Evolutionary conservation across 2,797 vertebrate genomes (phyloP), one percentile per base, ranked within the genome.

Genomic region (Falco concolor): DNA sequence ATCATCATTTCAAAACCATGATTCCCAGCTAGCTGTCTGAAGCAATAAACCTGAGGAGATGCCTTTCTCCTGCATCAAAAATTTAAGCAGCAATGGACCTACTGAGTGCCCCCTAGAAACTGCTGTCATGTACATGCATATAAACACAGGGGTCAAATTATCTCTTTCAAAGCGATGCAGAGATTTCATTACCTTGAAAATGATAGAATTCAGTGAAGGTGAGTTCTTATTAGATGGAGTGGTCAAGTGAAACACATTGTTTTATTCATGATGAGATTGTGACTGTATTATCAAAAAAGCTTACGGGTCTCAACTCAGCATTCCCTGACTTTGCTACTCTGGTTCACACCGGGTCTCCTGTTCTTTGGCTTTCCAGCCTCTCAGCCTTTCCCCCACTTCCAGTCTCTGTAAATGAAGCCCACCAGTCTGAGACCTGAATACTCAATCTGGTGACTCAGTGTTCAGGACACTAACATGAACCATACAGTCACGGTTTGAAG

Each of bases 171-270:
- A 92, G 91, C 90, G 93, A 93, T 75, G n/a, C 75, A 83, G 82
- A 85, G 57, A 94, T 93, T 93, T 95, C 89, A 94, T 94, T 94
- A 89, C 57, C 90, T 68, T 36, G 57, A 81, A 93, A 94, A 93
- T 53, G 22, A 89, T 9, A 89, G 87, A 94, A 89, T 74, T 57
- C 56, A 83, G 52, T 67, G 65, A 60, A 95, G 67, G 44, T 25
- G 78, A 95, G 47, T 87, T 57, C 82, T 91, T 84, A 89, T 93
- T 93, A 96, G 92, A 85, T 38, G 67, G 65, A 94, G 73, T 93
- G 90, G 92, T 92, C 86, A 94, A 90, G 84, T 93, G 91, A 94
- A 94, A 91, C 45, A 42, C 36, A 42, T 78, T 87, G 68, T 77
- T 87, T 96, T 95, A 89, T 94, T 96, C 81, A 87, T 87, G 9